A percentile compares a stretch with the other conserved stretches of the same genome.
Evolutionary conservation across 1,140 invertebrate genomes (phyloP).

Genomic region (Idris sp.): DNA sequence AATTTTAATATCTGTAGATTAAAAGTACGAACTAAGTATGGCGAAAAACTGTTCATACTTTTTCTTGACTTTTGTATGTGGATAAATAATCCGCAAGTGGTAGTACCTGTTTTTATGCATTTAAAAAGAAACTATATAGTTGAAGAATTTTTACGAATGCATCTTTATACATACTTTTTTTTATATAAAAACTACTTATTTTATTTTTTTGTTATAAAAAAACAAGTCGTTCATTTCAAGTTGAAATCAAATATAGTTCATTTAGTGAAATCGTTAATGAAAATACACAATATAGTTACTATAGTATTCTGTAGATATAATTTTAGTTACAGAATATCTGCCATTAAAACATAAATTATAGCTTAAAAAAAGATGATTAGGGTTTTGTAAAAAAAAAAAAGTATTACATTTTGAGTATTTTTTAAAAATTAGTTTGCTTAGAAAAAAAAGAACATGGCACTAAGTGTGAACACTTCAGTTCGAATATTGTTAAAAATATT

Average conservation of each 20-base stretch:
- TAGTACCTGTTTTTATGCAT: slow-evolving; percentile 33
- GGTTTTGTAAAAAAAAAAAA: not conserved
- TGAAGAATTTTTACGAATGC: slow-evolving; percentile 3
- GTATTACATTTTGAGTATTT: not conserved
- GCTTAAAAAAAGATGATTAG: slow-evolving; percentile 3
- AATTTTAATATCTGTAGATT: slow-evolving; percentile 17
- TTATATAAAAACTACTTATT: slow-evolving; percentile 14
- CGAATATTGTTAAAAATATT: slow-evolving; percentile 9
- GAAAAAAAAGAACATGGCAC: slow-evolving; percentile 14
- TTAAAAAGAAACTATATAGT: slow-evolving; percentile 25
- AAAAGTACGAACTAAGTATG: slow-evolving; percentile 32
- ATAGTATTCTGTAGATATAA: not conserved
- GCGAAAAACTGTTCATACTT: slow-evolving; percentile 30
- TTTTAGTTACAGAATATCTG: not conserved
- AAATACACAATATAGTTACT: slow-evolving; percentile 5
- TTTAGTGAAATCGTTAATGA: too few relatives aligned
- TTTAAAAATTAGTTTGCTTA: slow-evolving; percentile 1
- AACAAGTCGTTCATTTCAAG: slow-evolving; percentile 5
- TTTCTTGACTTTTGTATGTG: slow-evolving; percentile 42
- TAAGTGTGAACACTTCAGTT: slow-evolving; percentile 20
- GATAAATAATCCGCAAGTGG: slow-evolving; percentile 27
- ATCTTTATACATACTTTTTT: slow-evolving; percentile 15
- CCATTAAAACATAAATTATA: slow-evolving; percentile 5
- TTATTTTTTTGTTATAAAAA: slow-evolving; percentile 7
- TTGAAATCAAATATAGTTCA: slow-evolving; percentile 7